These are phyloP conservation scores for Contarinia nasturtii DNA, from an alignment of 1,140 invertebrate genomes.

Conservation along the genomic window DNA sequence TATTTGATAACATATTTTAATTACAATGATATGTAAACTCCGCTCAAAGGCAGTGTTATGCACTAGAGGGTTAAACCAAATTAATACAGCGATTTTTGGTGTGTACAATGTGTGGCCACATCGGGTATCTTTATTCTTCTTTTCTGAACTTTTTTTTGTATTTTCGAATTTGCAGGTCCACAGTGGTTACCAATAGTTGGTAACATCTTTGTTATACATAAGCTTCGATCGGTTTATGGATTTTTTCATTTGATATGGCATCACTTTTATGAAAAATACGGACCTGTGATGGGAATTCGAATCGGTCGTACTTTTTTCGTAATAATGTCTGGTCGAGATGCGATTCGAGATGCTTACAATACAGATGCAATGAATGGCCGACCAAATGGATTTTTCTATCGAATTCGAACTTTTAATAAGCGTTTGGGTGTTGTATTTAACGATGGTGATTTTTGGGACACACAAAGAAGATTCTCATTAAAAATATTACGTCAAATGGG, in stretches of 20 bases:
- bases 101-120: too few relatives aligned
- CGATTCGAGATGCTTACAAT: conserved; percentile 35
- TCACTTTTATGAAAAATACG: not conserved
- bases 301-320: conserved; percentile 28
- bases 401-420: conserved; percentile 38
- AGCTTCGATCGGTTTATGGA: not conserved
- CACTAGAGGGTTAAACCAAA: too few relatives aligned
- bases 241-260: not conserved
- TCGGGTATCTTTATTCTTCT: too few relatives aligned
- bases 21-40: too few relatives aligned
- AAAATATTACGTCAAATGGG: conserved; percentile 33
- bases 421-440: conserved; percentile 37
- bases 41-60: too few relatives aligned
- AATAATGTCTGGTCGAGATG: conserved; percentile 35
- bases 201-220: not conserved
- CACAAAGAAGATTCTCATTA: conserved; percentile 33
- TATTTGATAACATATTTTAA: too few relatives aligned
- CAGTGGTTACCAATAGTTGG: not conserved
- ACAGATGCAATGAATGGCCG: conserved; percentile 45
- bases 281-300: not conserved
- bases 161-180: not conserved
- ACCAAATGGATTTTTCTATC: conserved; percentile 47
- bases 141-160: too few relatives aligned
- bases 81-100: too few relatives aligned
- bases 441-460: conserved; percentile 33